Conservation (phyloP, 1,140 invertebrate species). For the Danaus melanippus region DNA sequence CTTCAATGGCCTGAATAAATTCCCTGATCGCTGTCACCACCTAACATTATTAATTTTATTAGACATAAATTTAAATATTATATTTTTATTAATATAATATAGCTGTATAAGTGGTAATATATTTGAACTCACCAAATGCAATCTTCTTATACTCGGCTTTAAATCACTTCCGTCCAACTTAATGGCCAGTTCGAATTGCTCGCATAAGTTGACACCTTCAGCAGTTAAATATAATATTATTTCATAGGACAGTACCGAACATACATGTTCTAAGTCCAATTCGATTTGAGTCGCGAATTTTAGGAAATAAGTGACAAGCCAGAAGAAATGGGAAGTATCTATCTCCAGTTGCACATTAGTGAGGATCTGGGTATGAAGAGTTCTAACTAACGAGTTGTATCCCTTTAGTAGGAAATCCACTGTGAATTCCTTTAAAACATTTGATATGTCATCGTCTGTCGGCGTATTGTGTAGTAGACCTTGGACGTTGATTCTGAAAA, state of each 20-base stretch:
- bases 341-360: constrained; percentile 75
- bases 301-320: constrained; percentile 85
- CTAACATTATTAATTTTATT: constrained; percentile 42
- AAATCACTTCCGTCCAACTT: constrained; percentile 74
- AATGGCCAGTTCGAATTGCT: constrained; percentile 78
- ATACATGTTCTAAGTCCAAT: constrained; percentile 79
- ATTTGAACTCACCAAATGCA: constrained; percentile 76
- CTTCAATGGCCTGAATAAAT: constrained; percentile 80
- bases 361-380: constrained; percentile 76
- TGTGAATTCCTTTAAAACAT: constrained; percentile 84
- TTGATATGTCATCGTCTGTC: constrained; percentile 81
- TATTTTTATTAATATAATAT: too few species aligned
- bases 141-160: constrained; percentile 75
- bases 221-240: constrained; percentile 81
- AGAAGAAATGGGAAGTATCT: constrained; percentile 84
- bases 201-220: constrained; percentile 81
- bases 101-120: too few species aligned
- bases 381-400: constrained; percentile 77
- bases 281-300: constrained; percentile 83
- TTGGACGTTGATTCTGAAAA: constrained; percentile 79
- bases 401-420: constrained; percentile 84
- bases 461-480: constrained; percentile 77
- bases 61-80: too few species aligned
- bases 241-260: constrained; percentile 79
- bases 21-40: constrained; percentile 82